Percentiles rank a stretch among this genome's conserved stretches.
phyloP scores from a whole-genome alignment of 92 coral and sea anemone species.

The Meandrina meandrites region DNA sequence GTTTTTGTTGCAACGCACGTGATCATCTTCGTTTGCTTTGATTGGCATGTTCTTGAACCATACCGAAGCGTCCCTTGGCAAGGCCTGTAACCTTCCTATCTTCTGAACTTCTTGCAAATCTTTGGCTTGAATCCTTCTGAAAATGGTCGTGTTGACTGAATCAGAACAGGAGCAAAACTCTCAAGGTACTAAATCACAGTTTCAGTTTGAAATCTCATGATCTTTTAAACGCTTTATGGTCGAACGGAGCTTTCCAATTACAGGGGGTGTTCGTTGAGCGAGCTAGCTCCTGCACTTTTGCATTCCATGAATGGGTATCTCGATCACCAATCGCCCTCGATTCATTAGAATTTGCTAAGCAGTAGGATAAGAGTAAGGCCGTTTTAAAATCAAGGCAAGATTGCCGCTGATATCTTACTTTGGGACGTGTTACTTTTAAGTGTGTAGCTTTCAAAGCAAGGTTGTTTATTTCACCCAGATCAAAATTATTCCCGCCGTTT shows the following conservation, averaged over 20 bases:
- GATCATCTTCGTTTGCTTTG: conserved; percentile 15
- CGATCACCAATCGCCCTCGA: neutral
- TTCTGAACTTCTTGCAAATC: conserved; percentile 5
- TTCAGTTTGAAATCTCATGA: neutral
- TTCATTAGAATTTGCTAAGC: neutral
- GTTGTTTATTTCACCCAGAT: conserved; percentile 14
- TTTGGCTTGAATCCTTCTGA: neutral
- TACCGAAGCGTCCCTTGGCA: conserved; percentile 8
- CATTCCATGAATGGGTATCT: neutral
- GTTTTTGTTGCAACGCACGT: conserved; percentile 16
- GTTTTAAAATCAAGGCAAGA: neutral
- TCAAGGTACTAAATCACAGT: conserved; percentile 18
- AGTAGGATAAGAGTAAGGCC: neutral
- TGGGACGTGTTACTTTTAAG: neutral
- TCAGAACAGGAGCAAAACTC: conserved; percentile 40
- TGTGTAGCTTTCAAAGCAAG: neutral
- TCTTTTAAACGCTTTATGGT: neutral
- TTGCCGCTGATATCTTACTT: neutral
- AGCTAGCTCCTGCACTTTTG: neutral
- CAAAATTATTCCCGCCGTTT: neutral
- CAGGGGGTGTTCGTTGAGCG: neutral
- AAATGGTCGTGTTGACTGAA: conserved; percentile 32
- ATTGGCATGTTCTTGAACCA: conserved; percentile 41
- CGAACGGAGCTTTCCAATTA: neutral
- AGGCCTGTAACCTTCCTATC: neutral